These are phyloP conservation scores for Calameuta idolon DNA, from an alignment of 2,888 invertebrate genomes.

Conservation along the genomic window DNA sequence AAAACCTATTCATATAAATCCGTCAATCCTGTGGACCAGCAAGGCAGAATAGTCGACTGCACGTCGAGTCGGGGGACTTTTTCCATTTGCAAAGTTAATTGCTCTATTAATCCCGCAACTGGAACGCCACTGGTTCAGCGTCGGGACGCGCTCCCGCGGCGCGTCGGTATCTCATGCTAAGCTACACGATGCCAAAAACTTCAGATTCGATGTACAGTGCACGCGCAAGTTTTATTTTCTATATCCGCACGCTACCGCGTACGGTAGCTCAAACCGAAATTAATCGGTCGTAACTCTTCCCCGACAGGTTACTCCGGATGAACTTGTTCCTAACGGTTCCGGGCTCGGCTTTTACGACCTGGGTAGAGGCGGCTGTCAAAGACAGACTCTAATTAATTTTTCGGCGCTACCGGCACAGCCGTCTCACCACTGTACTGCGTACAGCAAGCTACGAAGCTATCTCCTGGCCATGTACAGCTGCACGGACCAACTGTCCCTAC, in stretches of 20 bases:
- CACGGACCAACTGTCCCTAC: background rate
- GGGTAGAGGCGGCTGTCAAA: background rate
- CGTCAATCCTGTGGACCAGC: background rate
- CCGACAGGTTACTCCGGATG: background rate
- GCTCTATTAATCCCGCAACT: background rate
- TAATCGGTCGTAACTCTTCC: background rate
- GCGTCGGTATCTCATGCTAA: background rate
- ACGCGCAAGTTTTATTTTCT: background rate
- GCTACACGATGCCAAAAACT: background rate
- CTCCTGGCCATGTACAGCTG: background rate
- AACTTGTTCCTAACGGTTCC: background rate
- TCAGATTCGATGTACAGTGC: background rate
- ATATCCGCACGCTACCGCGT: background rate
- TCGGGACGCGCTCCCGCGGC: background rate
- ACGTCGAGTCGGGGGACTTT: background rate
- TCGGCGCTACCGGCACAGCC: background rate
- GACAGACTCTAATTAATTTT: background rate
- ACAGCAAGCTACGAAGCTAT: background rate
- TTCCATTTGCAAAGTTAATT: background rate
- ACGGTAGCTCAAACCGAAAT: background rate
- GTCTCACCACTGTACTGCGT: background rate
- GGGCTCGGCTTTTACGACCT: background rate
- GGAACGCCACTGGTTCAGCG: background rate
- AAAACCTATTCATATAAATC: background rate
- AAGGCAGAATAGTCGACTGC: background rate